These are phyloP conservation scores for Clinocottus analis DNA, from an alignment of 2,113 vertebrate genomes.

Conservation along the genomic window DNA sequence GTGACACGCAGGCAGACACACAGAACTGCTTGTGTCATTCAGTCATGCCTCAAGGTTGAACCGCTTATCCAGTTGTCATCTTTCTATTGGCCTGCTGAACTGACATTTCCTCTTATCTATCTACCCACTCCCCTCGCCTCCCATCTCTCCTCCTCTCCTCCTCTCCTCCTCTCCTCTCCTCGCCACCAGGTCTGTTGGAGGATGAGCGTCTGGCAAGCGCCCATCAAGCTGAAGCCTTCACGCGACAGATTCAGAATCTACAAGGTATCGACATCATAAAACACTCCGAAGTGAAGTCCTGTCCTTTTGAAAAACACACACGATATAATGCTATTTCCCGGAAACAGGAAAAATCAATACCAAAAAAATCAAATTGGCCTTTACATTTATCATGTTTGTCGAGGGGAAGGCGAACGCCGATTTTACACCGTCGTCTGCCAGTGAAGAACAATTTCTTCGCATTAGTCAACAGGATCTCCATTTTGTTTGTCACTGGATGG, in stretches of 20 bases:
- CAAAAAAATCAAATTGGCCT: not conserved
- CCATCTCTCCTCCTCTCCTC: not conserved
- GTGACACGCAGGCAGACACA: not conserved
- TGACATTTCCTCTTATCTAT: conserved; percentile 61
- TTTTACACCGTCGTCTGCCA: not conserved
- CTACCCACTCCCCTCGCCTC: not conserved
- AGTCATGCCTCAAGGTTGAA: conserved; percentile 60
- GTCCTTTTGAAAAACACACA: not conserved
- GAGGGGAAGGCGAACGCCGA: not conserved
- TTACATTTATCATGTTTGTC: not conserved
- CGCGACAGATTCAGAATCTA: conserved; percentile 86
- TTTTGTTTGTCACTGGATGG: not conserved
- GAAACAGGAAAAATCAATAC: not conserved
- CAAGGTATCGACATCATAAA: conserved; percentile 78
- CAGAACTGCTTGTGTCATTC: conserved; percentile 37
- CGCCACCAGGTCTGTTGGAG: conserved; percentile 86
- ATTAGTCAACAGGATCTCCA: not conserved
- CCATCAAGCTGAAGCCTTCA: conserved; percentile 89
- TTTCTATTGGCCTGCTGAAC: conserved; percentile 48
- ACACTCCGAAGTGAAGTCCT: not conserved
- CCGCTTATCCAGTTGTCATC: conserved; percentile 67
- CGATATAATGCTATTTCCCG: not conserved
- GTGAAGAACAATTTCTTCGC: not conserved
- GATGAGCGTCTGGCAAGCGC: conserved; percentile 91
- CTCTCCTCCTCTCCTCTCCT: not conserved